These are phyloP conservation scores for Gila orcuttii DNA, from an alignment of 2,113 vertebrate genomes.

Conservation along the genomic window DNA sequence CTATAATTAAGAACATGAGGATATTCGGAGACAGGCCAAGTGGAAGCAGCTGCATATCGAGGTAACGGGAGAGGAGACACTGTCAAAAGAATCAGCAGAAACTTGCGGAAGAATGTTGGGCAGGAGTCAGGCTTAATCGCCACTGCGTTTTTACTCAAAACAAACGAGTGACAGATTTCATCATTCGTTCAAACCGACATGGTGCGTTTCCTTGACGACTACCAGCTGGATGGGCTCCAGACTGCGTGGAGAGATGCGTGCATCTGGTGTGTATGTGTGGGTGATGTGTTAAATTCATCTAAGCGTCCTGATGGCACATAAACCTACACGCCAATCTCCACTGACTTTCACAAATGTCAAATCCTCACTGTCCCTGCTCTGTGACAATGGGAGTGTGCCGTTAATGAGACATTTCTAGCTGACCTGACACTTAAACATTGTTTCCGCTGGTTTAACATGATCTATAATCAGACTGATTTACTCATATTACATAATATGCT, in stretches of 20 bases:
- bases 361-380: neutral
- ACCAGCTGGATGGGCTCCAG: neutral
- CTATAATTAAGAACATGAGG: slow-evolving; percentile 53
- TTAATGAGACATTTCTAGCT: neutral
- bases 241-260: neutral
- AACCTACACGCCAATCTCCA: neutral
- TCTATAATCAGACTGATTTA: neutral
- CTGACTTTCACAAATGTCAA: neutral
- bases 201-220: slow-evolving; percentile 21
- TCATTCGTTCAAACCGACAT: slow-evolving; percentile 32
- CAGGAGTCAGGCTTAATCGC: neutral
- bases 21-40: neutral
- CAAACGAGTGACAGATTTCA: slow-evolving; percentile 45
- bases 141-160: slow-evolving; percentile 14
- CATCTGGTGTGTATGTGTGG: slow-evolving; percentile 35
- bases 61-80: neutral
- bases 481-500: neutral
- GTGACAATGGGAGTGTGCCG: too few species aligned
- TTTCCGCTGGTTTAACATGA: neutral
- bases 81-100: slow-evolving; percentile 13
- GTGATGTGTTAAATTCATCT: slow-evolving; percentile 5
- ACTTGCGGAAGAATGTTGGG: neutral
- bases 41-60: neutral
- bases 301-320: neutral
- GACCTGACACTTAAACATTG: neutral